phyloP scores from a whole-genome alignment of 1,140 invertebrate species.

The Araneus ventricosus region DNA sequence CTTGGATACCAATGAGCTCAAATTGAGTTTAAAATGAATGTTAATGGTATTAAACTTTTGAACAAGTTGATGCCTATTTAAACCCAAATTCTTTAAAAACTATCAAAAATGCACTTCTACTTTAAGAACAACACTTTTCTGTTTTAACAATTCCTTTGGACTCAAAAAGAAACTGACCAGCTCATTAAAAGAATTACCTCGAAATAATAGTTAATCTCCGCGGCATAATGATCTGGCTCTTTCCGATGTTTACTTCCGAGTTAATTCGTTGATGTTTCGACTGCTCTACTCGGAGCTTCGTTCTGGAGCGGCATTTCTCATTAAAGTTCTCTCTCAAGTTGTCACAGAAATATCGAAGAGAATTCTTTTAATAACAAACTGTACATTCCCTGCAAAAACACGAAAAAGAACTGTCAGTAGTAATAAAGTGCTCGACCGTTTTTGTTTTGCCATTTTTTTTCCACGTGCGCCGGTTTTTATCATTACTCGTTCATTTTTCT shows the following conservation, averaged over 20 bases:
- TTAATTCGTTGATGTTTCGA: neutral
- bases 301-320: slow-evolving; percentile 3
- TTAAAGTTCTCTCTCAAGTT: slow-evolving; percentile 29
- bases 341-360: neutral
- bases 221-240: neutral
- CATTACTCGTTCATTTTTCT: slow-evolving; percentile 52
- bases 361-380: slow-evolving; percentile 31
- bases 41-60: no score
- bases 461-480: neutral
- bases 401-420: slow-evolving; percentile 42
- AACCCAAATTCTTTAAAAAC: no score
- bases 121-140: no score
- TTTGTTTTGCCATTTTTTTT: slow-evolving; percentile 34
- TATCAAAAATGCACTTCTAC: no score
- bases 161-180: no score
- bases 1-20: no score
- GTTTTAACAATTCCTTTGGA: no score
- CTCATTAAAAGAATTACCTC: no score
- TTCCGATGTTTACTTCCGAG: neutral
- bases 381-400: neutral
- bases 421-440: slow-evolving; percentile 51
- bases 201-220: no score
- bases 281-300: neutral
- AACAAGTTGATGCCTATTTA: no score
- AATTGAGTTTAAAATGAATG: no score